These are phyloP conservation scores for Drosophila nasuta DNA, from an alignment of 1,140 invertebrate species.

Conservation along the genomic window DNA sequence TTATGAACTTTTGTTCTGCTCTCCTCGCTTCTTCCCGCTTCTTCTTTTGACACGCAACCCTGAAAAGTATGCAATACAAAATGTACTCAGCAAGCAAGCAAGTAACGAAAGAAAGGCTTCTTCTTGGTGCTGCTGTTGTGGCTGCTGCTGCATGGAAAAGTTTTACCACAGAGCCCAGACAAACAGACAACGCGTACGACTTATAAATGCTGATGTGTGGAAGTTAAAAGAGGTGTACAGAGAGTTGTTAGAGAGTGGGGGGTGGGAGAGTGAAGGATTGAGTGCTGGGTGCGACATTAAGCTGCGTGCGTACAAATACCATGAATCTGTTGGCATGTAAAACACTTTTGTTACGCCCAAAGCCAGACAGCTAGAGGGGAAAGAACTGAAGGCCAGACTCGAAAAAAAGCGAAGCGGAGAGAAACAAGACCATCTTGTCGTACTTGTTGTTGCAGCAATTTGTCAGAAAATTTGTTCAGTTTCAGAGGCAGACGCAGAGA, in stretches of 20 bases:
- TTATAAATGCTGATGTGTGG: conserved; percentile 63
- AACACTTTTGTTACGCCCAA: conserved; percentile 81
- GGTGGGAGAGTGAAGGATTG: not conserved
- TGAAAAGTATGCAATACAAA: conserved; percentile 77
- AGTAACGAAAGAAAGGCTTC: conserved; percentile 37
- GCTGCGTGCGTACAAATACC: conserved; percentile 81
- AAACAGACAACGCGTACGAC: conserved; percentile 80
- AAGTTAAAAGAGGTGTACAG: conserved; percentile 3
- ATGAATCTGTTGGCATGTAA: conserved; percentile 82
- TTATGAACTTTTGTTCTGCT: conserved; percentile 62
- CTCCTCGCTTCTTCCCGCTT: conserved; percentile 10
- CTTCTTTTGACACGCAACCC: conserved; percentile 58
- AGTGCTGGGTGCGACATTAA: conserved; percentile 71
- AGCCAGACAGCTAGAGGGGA: conserved; percentile 49
- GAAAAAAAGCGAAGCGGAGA: too few species aligned
- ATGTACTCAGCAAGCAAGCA: conserved; percentile 38
- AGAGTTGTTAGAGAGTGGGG: conserved; percentile 1
- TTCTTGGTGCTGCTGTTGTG: conserved; percentile 28
- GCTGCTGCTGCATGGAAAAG: conserved; percentile 68
- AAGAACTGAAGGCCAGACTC: conserved; percentile 24
- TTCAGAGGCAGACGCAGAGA: conserved; percentile 24
- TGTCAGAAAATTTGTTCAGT: conserved; percentile 79
- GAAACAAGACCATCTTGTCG: conserved; percentile 21
- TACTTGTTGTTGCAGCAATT: conserved; percentile 73
- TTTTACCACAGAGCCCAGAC: conserved; percentile 77